Evolutionary conservation across 1,140 invertebrate genomes (phyloP), one percentile per base, ranked within the genome.

Genomic region (Cotesia typhae): DNA sequence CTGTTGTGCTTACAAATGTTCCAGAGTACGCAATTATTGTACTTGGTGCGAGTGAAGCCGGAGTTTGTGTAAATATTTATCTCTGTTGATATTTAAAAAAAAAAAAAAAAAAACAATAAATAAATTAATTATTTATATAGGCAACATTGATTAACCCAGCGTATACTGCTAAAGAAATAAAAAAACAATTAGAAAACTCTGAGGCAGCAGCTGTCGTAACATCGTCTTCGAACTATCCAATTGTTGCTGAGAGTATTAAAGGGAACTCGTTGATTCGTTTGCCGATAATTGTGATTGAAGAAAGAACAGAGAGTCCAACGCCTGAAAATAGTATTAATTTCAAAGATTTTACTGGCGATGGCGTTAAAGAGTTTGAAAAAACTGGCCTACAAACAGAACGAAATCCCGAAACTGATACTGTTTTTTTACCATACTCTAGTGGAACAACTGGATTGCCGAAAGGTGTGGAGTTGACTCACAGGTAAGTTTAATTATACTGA

Each of bases 371-470:
- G 47, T 80, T 78, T 71, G 68, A 73, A 28, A 73, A 75, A 73
- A 69, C 79, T 85, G 67, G 75, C 89, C 37, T 88, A 85, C 76
- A 75, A 83, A 64, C 82, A 85, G 28, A 81, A 59, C 80, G 81
- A 36, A 79, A 76, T 60, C 17, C 77, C 17, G 79, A 89, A 28
- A 90, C 51, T 41, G 63, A 91, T 78, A 81, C 89, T 6, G 83
- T 88, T 9, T 78, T 92, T 67, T 76, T 92, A 68, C 89, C 90
- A 14, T 93, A 90, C 83, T 93, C 95, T 0, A 96, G 94, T 81
- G 95, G 95, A n/a, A 97, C 95, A 3, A 97, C 95, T 28, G 95
- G 96, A 12, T 80, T 94, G 61, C 95, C 96, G 7, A 97, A 97
- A 89, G 95, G 94, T 36, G 95, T 96, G 0, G 90, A 94, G 86